phyloP scores from a whole-genome alignment of 2,888 invertebrate genomes.

The Helleia helle region DNA sequence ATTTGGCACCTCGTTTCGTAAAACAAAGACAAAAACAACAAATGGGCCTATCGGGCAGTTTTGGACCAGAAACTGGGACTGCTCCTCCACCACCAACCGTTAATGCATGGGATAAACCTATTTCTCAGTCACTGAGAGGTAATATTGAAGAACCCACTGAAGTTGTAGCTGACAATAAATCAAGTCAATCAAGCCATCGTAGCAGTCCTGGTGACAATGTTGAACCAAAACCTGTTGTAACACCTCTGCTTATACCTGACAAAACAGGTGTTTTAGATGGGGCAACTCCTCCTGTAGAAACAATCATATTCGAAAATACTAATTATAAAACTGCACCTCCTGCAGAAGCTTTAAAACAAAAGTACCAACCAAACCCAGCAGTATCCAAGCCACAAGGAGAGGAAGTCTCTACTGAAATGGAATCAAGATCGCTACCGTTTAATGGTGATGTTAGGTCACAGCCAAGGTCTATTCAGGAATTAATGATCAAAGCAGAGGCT shows the following conservation, averaged over 20 bases:
- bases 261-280: constrained; percentile 79
- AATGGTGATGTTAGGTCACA: constrained; percentile 60
- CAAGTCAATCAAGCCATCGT: constrained; percentile 56
- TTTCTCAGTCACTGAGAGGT: constrained; percentile 78
- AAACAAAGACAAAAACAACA: constrained; percentile 79
- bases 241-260: constrained; percentile 43
- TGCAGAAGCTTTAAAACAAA: constrained; percentile 77
- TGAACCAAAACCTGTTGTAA: constrained; percentile 40
- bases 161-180: constrained; percentile 40
- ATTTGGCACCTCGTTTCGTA: constrained; percentile 84
- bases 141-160: constrained; percentile 59
- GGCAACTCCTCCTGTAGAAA: constrained; percentile 86
- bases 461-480: constrained; percentile 59
- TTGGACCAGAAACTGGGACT: constrained; percentile 69
- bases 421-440: constrained; percentile 45
- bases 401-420: constrained; percentile 70
- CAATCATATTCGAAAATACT: constrained; percentile 93
- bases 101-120: constrained; percentile 91
- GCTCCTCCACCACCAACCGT: constrained; percentile 81
- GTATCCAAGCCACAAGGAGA: constrained; percentile 60
- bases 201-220: constrained; percentile 57
- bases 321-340: constrained; percentile 87
- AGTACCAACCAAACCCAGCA: constrained; percentile 65
- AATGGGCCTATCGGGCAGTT: constrained; percentile 51
- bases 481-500: constrained; percentile 45